Conservation (phyloP, 2,113 vertebrate species). For the Hemiprocne comata region DNA sequence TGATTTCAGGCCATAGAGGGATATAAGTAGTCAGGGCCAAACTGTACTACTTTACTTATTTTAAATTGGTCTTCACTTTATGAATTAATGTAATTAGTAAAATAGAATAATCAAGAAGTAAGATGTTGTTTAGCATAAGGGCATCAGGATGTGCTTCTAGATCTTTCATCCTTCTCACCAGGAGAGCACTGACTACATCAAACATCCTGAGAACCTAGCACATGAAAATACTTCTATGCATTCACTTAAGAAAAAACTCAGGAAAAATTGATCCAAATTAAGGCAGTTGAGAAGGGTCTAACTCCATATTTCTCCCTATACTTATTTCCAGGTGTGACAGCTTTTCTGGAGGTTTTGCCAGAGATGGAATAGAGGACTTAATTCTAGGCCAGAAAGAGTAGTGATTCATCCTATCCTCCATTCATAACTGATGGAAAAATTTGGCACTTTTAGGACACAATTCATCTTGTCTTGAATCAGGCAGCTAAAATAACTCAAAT, state of each 20-base stretch:
- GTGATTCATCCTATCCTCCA: not conserved
- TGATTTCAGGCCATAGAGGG: not conserved
- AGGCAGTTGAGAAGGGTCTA: not conserved
- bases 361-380: not conserved
- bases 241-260: not conserved
- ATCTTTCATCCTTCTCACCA: not conserved
- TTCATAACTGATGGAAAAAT: not conserved
- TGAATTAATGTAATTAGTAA: not conserved
- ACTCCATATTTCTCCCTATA: not conserved
- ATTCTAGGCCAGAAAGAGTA: not conserved
- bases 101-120: not conserved
- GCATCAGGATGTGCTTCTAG: not conserved
- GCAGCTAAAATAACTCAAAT: not conserved
- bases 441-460: not conserved
- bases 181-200: not conserved
- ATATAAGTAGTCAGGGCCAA: not conserved
- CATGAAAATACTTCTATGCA: not conserved
- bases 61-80: not conserved
- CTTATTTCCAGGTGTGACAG: not conserved
- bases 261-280: not conserved
- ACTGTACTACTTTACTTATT: not conserved
- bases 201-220: not conserved
- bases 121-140: not conserved
- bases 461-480: not conserved
- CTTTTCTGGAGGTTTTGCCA: not conserved